These are phyloP conservation scores for Luperina nickerlii DNA, from an alignment of 2,888 invertebrate genomes.

Conservation along the genomic window DNA sequence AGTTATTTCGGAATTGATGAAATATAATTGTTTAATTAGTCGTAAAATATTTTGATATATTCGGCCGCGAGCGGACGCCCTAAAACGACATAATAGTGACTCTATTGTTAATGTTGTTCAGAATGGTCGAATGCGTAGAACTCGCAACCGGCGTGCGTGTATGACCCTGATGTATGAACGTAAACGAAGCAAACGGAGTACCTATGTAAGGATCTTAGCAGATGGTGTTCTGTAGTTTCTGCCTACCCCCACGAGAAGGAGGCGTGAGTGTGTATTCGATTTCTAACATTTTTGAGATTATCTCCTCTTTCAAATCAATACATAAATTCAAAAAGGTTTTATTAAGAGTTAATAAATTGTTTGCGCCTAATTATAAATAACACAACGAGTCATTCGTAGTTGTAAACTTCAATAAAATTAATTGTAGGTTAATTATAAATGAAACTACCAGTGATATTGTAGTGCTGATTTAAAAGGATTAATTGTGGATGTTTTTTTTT, in stretches of 20 bases:
- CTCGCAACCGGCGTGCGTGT: too few species aligned
- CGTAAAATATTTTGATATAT: not conserved
- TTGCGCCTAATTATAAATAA: conserved; percentile 37
- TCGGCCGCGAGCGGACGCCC: not conserved
- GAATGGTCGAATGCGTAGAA: too few species aligned
- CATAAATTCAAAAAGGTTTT: conserved; percentile 9
- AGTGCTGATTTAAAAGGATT: conserved; percentile 11
- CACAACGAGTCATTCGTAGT: conserved; percentile 50
- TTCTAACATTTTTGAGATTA: not conserved
- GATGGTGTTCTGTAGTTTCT: too few species aligned
- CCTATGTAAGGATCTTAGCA: too few species aligned
- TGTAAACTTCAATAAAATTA: conserved; percentile 53
- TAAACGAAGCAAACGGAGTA: too few species aligned
- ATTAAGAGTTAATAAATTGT: conserved; percentile 5
- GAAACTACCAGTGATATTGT: conserved; percentile 61
- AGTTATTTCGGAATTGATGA: not conserved
- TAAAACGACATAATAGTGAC: too few species aligned
- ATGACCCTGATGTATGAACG: too few species aligned
- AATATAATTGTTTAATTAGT: not conserved
- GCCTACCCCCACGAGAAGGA: too few species aligned
- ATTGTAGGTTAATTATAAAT: conserved; percentile 61
- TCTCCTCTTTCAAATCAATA: not conserved
- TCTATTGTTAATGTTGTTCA: too few species aligned
- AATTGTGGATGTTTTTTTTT: conserved; percentile 29
- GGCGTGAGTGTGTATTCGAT: not conserved